Conservation (phyloP, 2,113 vertebrate genomes). For the Otocyon megalotis region DNA sequence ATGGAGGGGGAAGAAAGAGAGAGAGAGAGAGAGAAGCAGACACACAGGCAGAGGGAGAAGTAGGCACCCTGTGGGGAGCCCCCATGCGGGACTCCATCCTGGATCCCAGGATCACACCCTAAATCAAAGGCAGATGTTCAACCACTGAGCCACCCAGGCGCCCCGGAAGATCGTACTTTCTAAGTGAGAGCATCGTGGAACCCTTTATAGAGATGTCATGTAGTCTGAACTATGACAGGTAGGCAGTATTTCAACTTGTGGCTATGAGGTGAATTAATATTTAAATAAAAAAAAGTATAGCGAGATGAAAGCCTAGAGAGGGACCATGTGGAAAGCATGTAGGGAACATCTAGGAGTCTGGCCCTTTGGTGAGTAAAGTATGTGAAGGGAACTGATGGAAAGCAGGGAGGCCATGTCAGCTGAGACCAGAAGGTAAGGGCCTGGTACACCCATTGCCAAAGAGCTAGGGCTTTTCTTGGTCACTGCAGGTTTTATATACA, state of each 20-base stretch:
- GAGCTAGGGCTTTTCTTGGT: neutral
- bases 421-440: neutral
- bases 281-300: neutral
- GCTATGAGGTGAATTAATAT: neutral
- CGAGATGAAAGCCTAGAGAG: neutral
- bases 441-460: neutral
- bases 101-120: no score
- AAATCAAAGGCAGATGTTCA: no score
- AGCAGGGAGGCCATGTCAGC: neutral
- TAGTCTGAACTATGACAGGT: neutral
- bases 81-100: no score
- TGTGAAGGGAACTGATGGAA: neutral
- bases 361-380: neutral
- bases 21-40: no score
- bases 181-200: neutral
- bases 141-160: no score
- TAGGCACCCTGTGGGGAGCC: no score
- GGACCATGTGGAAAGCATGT: accelerated
- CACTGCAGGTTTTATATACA: neutral
- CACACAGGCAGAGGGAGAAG: no score
- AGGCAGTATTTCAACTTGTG: neutral
- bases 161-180: neutral
- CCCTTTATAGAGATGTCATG: neutral
- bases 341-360: neutral
- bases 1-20: no score